phyloP scores from a whole-genome alignment of 2,113 vertebrate genomes.

The Lepisosteus oculatus region DNA sequence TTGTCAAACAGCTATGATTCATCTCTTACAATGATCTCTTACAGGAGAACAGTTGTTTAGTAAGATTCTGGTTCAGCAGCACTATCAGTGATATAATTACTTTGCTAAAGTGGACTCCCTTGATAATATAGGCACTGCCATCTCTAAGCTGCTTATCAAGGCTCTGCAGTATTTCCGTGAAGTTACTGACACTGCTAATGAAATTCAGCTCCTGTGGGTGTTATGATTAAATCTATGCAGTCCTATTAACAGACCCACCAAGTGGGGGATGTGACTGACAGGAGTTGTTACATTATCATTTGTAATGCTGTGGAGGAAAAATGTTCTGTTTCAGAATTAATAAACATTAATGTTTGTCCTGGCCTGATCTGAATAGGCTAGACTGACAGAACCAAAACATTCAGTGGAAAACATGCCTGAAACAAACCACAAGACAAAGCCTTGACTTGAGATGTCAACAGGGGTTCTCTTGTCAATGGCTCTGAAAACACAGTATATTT shows the following conservation, averaged over 20 bases:
- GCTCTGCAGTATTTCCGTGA: not conserved
- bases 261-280: not conserved
- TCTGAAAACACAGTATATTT: no score
- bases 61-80: no score
- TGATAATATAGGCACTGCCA: not conserved
- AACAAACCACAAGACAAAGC: no score
- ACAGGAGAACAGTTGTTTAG: no score
- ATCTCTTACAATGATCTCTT: no score
- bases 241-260: not conserved
- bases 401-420: not conserved
- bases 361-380: not conserved
- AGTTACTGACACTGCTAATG: not conserved
- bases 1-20: no score
- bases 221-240: not conserved
- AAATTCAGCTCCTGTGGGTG: not conserved
- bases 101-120: conserved; percentile 5
- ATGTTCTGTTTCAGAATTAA: not conserved
- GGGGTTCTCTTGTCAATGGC: no score
- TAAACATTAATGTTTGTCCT: not conserved
- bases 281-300: not conserved
- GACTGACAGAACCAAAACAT: not conserved
- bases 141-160: conserved; percentile 12
- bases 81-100: conserved; percentile 22
- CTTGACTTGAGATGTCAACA: no score
- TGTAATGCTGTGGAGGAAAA: conserved; percentile 2